phyloP scores from a whole-genome alignment of 2,888 invertebrate species.

The Hyles lineata region DNA sequence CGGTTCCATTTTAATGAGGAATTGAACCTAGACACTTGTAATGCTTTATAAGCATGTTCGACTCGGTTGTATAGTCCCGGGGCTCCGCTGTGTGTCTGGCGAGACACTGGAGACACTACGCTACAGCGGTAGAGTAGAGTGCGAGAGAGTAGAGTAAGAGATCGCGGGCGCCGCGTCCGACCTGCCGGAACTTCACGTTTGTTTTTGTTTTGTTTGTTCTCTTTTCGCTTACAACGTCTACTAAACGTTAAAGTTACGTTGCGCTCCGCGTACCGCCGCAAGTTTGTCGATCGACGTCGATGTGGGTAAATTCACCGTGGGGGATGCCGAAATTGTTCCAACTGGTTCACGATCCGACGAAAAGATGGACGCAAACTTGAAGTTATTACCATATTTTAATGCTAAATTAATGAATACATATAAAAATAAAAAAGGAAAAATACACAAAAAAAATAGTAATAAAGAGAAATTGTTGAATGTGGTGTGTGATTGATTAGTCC shows the following conservation, averaged over 20 bases:
- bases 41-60: background rate
- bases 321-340: conserved; percentile 64
- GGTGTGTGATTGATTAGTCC: conserved; percentile 82
- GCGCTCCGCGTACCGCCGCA: conserved; percentile 62
- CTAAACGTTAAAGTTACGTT: conserved; percentile 62
- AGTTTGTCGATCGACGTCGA: conserved; percentile 65
- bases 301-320: conserved; percentile 59
- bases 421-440: conserved; percentile 72
- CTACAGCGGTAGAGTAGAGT: background rate
- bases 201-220: conserved; percentile 81
- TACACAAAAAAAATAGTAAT: conserved; percentile 79
- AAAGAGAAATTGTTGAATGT: conserved; percentile 81
- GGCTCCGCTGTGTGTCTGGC: background rate
- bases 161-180: conserved; percentile 48
- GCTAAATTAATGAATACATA: conserved; percentile 83
- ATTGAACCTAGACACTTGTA: conserved; percentile 53
- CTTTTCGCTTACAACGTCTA: conserved; percentile 76
- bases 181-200: conserved; percentile 73
- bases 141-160: conserved; percentile 35
- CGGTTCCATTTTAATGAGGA: conserved; percentile 54
- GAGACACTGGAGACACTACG: background rate
- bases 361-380: conserved; percentile 79
- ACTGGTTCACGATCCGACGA: conserved; percentile 57
- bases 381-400: conserved; percentile 83
- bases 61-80: background rate